phyloP scores from a whole-genome alignment of 2,888 invertebrate species.

The Charanyca ferruginea region DNA sequence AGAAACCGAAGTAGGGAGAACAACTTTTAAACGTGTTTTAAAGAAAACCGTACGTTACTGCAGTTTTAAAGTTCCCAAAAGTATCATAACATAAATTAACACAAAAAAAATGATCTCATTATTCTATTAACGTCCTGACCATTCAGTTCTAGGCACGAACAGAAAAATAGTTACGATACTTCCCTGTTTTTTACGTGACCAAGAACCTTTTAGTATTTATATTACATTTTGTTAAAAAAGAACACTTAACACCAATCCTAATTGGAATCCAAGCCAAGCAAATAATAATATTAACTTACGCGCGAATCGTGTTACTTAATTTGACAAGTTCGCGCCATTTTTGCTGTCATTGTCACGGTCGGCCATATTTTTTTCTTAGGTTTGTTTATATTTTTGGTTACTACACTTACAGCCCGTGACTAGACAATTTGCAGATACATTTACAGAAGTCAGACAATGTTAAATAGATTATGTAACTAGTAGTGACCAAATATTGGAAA shows the following conservation, averaged over 20 bases:
- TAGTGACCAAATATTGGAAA: constrained; percentile 22
- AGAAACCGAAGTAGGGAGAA: not conserved
- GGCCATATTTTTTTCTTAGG: constrained; percentile 59
- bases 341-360: constrained; percentile 79
- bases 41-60: not conserved
- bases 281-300: constrained; percentile 38
- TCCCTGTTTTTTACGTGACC: not conserved
- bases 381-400: constrained; percentile 57
- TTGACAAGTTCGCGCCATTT: constrained; percentile 70
- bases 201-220: constrained; percentile 14
- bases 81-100: not conserved
- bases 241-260: constrained; percentile 10
- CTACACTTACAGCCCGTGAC: constrained; percentile 41
- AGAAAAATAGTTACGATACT: constrained; percentile 5
- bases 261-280: constrained; percentile 23
- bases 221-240: constrained; percentile 7
- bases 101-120: too few species aligned
- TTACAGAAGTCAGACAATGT: constrained; percentile 50
- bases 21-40: too few species aligned
- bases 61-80: not conserved
- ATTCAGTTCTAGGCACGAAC: not conserved
- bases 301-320: constrained; percentile 64
- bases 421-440: constrained; percentile 41
- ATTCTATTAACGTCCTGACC: too few species aligned
- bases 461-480: constrained; percentile 51